Evolutionary conservation across 2,797 vertebrate genomes (phyloP).

Genomic region (Telmatherina bonti): DNA sequence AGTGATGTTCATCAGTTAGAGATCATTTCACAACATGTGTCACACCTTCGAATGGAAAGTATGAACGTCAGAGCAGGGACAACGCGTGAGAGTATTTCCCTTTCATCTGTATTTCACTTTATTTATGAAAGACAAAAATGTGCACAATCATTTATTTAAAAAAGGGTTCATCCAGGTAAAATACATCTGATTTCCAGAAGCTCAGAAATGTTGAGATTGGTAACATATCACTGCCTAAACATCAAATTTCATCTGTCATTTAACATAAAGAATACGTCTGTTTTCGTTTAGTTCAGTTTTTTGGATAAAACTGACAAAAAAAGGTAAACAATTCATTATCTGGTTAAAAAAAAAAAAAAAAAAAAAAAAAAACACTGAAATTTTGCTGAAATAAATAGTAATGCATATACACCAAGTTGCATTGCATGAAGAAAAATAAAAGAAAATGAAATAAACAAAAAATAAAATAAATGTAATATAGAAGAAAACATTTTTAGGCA

Average conservation of each 20-base stretch:
- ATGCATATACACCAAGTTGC: background rate
- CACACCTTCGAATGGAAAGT: conserved; percentile 16
- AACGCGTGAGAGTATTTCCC: background rate
- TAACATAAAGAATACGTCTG: background rate
- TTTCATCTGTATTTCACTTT: background rate
- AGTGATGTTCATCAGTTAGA: conserved; percentile 34
- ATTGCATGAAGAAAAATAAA: background rate
- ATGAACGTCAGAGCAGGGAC: background rate
- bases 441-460: too few species aligned
- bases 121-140: background rate
- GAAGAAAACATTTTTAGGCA: background rate
- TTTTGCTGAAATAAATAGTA: conserved; percentile 12
- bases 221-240: background rate
- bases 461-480: background rate
- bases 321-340: background rate
- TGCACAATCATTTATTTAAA: background rate
- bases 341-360: too few species aligned
- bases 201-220: too few species aligned
- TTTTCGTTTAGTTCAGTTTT: too few species aligned
- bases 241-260: background rate
- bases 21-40: conserved; percentile 12
- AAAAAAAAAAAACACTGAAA: background rate
- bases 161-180: background rate
- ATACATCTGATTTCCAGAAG: background rate
- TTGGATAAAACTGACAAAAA: too few species aligned